Base-by-base conservation (phyloP, 37 sponge, comb jelly and placozoan species). In the Amphimedon queenslandica region DNA sequence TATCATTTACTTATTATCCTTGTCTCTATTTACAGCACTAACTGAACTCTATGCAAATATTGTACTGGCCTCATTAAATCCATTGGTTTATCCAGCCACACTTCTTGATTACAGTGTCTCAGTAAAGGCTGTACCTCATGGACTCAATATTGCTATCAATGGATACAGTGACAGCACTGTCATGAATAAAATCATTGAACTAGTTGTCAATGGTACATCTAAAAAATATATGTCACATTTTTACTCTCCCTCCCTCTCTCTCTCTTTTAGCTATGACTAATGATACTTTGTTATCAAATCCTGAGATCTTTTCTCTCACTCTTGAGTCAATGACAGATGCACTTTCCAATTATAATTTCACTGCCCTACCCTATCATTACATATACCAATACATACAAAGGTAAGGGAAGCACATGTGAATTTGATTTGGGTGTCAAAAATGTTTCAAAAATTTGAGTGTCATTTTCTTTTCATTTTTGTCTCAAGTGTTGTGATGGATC, bases 101-200 rank as follows among this genome's bases (percentile, higher is more conserved):
- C 61, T 66, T 42, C 73, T 76, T 2, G 77, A 69, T 31, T 87
- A 81, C 76, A 34, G 58, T 36, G 35, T 42, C 34, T 27, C 42
- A 3, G 27, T 92, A 42, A 28, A 37, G 0, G 10, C 66, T 42
- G 51, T 74, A 8, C 58, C 77, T 18, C 29, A 21, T 2, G 93
- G 93, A 10, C 29, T 92, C n/a, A 1, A 21, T 0, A 38, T 92
- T 42, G 42, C 64, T 28, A 75, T 92, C 25, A 39, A 37, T 23
- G 88, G 88, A 32, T 88, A 75, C 84, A 87, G 88, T 78, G 88
- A 92, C 57, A 31, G n/a, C 10, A 58, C 41, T 1, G 70, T 77
- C 32, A 41, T 77, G n/a, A 57, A 0, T 58, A 41, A 21, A 6
- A 61, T 74, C 47, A 67, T 88, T 18, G 61, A 11, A 23, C 31